Evolutionary conservation across 1,140 invertebrate species (phyloP), one percentile per base, ranked within the genome.

Genomic region (Anastrepha ludens): DNA sequence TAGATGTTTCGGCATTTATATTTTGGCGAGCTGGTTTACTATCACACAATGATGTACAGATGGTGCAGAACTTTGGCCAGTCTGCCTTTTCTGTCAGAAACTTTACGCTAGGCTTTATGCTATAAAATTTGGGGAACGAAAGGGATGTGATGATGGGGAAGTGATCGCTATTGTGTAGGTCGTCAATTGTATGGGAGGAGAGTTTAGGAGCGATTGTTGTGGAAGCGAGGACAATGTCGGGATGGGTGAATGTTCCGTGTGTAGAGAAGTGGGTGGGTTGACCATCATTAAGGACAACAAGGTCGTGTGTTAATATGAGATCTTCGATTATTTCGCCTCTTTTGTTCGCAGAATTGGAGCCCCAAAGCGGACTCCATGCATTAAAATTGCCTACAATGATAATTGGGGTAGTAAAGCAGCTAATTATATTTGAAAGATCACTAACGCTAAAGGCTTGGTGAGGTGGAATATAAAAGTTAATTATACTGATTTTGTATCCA

Each of bases 91-190:
- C 70, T 9, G 20, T 39, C 9, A 59, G 50, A 62, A 74, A 87
- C 39, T 78, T n/a, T 67, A 5, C n/a, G 3, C 62, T 62, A 41
- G 59, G 39, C 5, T 41, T 86, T 15, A 65, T 5, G 11, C 44
- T 86, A 81, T 17, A 29, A 20, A 20, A 44, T 20, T 55, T 44
- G 47, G 20, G 55, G 47, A 9, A 6, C n/a, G 65, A 39, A n/a
- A 55, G 13, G 17, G 85, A 55, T 41, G 11, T 50, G 15, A 87
- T 89, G 67, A 87, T 88, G 1, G 88, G 87, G 20, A 87, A 89
- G 20, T 88, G 74, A n/a, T 89, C 87, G 44, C 89, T 89, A 1
- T 87, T 87, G 20, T 88, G 70, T n/a, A 87, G 70, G 64, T 88
- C 50, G 17, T 85, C 17, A 17, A 58, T 9, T 3, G 67, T 87